phyloP scores from a whole-genome alignment of 2,113 vertebrate species.

The Hippolais icterina region DNA sequence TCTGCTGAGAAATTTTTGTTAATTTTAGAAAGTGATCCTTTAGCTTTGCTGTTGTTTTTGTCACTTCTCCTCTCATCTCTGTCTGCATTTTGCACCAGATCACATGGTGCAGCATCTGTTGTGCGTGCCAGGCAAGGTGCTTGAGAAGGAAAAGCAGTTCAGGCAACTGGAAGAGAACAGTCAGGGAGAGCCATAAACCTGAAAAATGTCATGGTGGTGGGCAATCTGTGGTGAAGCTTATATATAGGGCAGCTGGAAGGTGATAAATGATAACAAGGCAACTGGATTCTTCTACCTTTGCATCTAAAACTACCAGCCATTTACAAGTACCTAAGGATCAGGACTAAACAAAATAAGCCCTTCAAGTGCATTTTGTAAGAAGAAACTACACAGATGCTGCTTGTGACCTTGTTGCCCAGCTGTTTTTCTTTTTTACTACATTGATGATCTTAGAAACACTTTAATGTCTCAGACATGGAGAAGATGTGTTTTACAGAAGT shows the following conservation, averaged over 20 bases:
- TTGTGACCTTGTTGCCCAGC: neutral
- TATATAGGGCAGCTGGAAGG: neutral
- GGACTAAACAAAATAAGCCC: neutral
- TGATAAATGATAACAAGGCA: neutral
- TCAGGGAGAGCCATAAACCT: neutral
- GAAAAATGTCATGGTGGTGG: rapidly evolving
- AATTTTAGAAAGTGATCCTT: neutral
- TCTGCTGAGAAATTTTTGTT: neutral
- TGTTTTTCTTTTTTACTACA: neutral
- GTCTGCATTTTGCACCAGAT: neutral
- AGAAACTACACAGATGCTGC: neutral
- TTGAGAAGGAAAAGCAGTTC: neutral
- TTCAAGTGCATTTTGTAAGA: neutral
- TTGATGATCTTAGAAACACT: neutral
- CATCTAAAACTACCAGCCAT: neutral
- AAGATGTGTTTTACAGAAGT: neutral
- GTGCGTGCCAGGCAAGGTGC: neutral
- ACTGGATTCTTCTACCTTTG: neutral
- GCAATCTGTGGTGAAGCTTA: neutral
- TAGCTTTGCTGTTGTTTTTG: neutral
- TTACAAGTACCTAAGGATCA: neutral
- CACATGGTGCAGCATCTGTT: neutral
- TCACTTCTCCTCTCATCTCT: neutral
- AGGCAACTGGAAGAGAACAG: neutral
- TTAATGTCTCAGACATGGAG: neutral